Conservation (phyloP, 2,888 invertebrate species). For the Galeopsomyia nigrocyanea region DNA sequence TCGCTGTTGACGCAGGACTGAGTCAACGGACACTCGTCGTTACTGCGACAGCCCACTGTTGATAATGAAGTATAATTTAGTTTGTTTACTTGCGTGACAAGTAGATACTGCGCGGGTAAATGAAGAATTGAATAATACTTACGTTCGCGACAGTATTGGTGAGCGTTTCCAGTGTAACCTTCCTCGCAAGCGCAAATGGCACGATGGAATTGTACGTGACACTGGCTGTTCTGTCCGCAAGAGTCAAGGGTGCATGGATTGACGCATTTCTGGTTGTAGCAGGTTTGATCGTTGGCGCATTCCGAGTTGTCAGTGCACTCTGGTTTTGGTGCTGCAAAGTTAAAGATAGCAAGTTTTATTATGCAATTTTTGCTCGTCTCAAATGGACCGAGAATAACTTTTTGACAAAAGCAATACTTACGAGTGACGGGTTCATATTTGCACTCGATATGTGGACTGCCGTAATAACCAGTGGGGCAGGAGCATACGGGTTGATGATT, state of each 20-base stretch:
- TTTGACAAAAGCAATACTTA: constrained; percentile 11
- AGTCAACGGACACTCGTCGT: constrained; percentile 85
- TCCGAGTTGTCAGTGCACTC: constrained; percentile 85
- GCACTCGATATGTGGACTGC: constrained; percentile 84
- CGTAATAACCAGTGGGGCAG: constrained; percentile 84
- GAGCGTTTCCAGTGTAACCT: constrained; percentile 87
- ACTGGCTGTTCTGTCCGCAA: constrained; percentile 85
- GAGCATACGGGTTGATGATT: constrained; percentile 88
- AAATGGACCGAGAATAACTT: too few relatives aligned
- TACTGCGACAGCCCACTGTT: constrained; percentile 83
- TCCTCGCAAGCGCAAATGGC: constrained; percentile 86
- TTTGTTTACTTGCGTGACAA: not conserved
- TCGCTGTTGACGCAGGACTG: constrained; percentile 87
- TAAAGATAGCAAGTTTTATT: constrained; percentile 53
- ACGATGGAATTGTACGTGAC: constrained; percentile 83
- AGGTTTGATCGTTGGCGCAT: constrained; percentile 86
- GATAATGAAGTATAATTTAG: too few relatives aligned
- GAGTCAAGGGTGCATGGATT: constrained; percentile 81
- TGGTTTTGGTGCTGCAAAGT: constrained; percentile 72
- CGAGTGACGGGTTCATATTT: constrained; percentile 57
- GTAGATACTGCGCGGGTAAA: constrained; percentile 5
- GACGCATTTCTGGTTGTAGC: constrained; percentile 80
- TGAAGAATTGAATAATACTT: constrained; percentile 57
- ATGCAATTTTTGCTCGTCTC: not conserved
- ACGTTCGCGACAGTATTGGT: constrained; percentile 83